Percentiles rank a stretch among this genome's conserved stretches.
phyloP scores from a whole-genome alignment of 2,888 invertebrate species.

The Drosophila meridiana region DNA sequence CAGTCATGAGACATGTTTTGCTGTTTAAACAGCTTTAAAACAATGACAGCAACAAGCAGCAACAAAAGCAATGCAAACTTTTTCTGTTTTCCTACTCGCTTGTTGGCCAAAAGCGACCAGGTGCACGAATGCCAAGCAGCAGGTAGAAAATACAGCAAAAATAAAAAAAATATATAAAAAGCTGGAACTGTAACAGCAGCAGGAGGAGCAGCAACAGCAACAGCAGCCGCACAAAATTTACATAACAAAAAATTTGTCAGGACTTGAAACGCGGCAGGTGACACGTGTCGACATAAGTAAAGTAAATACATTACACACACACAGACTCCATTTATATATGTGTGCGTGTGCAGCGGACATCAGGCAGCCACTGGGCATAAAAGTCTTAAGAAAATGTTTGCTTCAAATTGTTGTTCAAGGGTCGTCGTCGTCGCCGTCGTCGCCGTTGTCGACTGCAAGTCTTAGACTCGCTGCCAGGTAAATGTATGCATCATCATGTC shows the following conservation, averaged over 20 bases:
- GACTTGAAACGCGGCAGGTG: conserved; percentile 47
- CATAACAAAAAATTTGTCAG: conserved; percentile 75
- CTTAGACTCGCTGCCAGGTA: conserved; percentile 25
- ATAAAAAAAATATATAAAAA: conserved; percentile 31
- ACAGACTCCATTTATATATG: conserved; percentile 3
- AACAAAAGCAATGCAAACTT: conserved; percentile 49
- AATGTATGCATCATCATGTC: conserved; percentile 80
- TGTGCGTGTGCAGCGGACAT: conserved; percentile 15
- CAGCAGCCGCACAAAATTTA: conserved; percentile 52
- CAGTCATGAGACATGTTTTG: conserved; percentile 54
- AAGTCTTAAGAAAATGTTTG: conserved; percentile 48
- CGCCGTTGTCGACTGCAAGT: conserved; percentile 8
- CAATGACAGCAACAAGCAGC: conserved; percentile 34
- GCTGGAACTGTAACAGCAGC: conserved; percentile 43
- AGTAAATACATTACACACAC: conserved; percentile 26
- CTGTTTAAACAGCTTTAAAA: conserved; percentile 58
- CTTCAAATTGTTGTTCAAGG: conserved; percentile 30
- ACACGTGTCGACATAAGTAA: conserved; percentile 53
- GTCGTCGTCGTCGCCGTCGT: conserved; percentile 32
- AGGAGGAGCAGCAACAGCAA: conserved; percentile 1
- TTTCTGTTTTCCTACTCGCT: conserved; percentile 12
- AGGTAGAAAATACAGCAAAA: neutral
- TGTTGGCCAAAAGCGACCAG: conserved; percentile 50
- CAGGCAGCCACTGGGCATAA: conserved; percentile 55
- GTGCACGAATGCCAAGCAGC: conserved; percentile 61